Conservation (phyloP, 2,113 vertebrate species). For the Brienomyrus longianalis region DNA sequence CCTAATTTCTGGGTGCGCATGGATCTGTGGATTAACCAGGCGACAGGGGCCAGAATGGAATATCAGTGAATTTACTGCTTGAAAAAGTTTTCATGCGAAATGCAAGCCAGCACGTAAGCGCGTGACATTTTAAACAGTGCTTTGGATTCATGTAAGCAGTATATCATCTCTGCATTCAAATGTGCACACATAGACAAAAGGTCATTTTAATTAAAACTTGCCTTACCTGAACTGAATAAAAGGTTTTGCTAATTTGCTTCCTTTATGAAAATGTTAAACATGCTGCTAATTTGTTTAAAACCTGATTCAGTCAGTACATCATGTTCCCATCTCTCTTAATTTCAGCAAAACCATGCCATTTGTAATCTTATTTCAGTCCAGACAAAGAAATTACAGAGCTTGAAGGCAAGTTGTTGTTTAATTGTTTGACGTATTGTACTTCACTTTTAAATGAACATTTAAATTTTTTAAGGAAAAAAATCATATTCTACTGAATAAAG, state of each 20-base stretch:
- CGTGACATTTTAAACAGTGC: not conserved
- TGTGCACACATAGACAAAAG: not conserved
- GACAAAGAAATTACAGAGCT: not conserved
- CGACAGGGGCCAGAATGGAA: not conserved
- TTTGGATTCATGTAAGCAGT: not conserved
- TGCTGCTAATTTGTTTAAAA: slow-evolving; percentile 28
- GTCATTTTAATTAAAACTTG: not conserved
- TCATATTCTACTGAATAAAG: slow-evolving; percentile 18
- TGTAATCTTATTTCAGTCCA: not conserved
- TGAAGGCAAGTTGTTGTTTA: not conserved
- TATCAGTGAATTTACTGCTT: not conserved
- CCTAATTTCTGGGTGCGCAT: not conserved
- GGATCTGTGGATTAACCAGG: not conserved
- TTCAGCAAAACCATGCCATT: not conserved
- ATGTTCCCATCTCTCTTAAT: not conserved
- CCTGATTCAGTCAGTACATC: slow-evolving; percentile 4
- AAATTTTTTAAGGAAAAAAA: not conserved
- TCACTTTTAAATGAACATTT: not conserved
- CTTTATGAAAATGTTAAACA: slow-evolving; percentile 8
- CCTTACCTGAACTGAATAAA: not conserved
- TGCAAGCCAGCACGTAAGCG: not conserved
- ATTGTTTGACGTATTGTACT: not conserved
- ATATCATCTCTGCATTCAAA: not conserved
- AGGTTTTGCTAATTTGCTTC: not conserved
- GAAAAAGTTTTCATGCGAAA: not conserved